Base-by-base conservation (phyloP, 2,888 invertebrate species). In the Tipula lateralis region DNA sequence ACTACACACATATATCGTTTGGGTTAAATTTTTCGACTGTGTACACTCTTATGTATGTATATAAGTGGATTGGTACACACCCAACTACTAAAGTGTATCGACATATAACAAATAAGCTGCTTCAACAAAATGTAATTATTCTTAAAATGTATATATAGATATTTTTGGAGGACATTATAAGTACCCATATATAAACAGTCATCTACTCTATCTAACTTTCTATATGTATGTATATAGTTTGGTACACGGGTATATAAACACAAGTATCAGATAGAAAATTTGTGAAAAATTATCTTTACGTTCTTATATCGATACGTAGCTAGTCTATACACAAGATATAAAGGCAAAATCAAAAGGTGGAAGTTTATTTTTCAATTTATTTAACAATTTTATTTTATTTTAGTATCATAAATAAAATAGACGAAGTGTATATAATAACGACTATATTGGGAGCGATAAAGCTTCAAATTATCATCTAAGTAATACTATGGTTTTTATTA, bases 371-470 rank as follows among this genome's bases (percentile, higher is more conserved):
- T 66, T 66, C 66, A 66, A 66, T 66, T 44, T 44, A 44, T 44
- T 44, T 44, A 44, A 44, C 44, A 44, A 44, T 44, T 44, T 44
- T 44, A 44, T 44, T 66, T 66, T 66, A 66, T 66, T 66, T 66
- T 66, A 66, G 66, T 66, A 66, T 24, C 66, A 66, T 66, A 66
- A 66, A 66, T 66, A 66, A 66, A 66, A 66, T 66, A 66, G 66
- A 12, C 66, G 66, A 66, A 66, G 66, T 66, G 66, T 66, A 66
- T 66, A 44, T 44, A 44, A 66, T 83, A 83, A 83, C 39, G 34
- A 39, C 19, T 83, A 39, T 39, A 83, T 83, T 24, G 83, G 83
- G 83, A 83, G 39, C 83, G 83, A 83, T 83, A 83, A 83, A 83
- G 83, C 29, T 39, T 83, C 24, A 83, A 83, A 83, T 83, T 83